Evolutionary conservation across 2,888 invertebrate genomes (phyloP), one percentile per base, ranked within the genome.

Genomic region (Caenorhabditis becei): DNA sequence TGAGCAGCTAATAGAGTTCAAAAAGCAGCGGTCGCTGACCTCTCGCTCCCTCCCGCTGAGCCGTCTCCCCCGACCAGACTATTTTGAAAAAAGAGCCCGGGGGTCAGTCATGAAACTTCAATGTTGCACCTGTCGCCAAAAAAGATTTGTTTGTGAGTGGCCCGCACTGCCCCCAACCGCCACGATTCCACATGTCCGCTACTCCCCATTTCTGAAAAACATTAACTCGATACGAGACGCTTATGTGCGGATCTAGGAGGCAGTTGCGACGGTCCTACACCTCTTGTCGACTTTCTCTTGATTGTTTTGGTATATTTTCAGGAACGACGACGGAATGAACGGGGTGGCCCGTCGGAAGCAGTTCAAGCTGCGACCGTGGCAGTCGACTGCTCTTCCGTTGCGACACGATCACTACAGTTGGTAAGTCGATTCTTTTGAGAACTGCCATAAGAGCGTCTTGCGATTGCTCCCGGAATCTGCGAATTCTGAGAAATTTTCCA

Each of bases 361-460:
- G 79, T 85, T 83, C 77, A 79, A 79, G 51, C 61, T 83, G 20
- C 59, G 85, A 24, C 85, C 85, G 35, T 85, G 85, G 85, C 83
- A 83, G 44, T 80, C 80, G 37, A 85, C 83, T 23, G 83, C 85
- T 16, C 62, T 70, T 37, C 85, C 85, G 16, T 71, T 70, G 10
- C 67, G 82, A 61, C 49, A 77, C 32, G 82, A 84, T 23, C 80
- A 72, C 65, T 83, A 63, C 44, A 71, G 65, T 69, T 66, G 67
- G 72, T 79, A 49, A 65, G 81, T 82, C 35, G 28, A 53, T 80
- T 47, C 5, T 23, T 32, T 49, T 71, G 41, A 41, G 14, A 41
- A 32, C 14, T 41, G 41, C 56, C 61, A 62, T 58, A n/a, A 61
- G 56, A 63, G 56, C 56, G 54, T 62, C 56, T 77, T 69, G 62